Conservation (phyloP, 2,797 vertebrate species). For the Nyctalus aviator region DNA sequence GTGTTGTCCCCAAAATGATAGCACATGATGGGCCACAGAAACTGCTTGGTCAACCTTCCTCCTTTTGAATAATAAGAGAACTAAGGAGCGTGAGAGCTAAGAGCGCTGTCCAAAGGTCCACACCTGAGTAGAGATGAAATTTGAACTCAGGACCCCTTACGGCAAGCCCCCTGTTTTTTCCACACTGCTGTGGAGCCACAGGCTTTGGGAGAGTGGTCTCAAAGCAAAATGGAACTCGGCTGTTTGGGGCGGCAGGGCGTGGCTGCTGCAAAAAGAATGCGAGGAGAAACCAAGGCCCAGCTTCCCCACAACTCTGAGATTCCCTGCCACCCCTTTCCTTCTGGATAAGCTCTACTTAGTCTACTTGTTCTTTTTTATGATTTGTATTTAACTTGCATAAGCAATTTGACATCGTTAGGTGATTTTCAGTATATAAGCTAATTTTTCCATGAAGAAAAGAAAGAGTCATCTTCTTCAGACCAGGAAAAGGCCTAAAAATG, state of each 20-base stretch:
- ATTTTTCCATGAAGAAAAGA: background rate
- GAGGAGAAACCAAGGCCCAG: background rate
- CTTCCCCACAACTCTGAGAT: background rate
- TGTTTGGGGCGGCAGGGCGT: background rate
- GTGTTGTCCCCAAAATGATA: background rate
- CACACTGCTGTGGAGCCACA: too few relatives aligned
- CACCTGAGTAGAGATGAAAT: background rate
- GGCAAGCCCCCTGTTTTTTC: background rate
- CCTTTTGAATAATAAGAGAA: slow-evolving; percentile 10
- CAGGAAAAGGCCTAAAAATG: background rate
- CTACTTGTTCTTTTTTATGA: background rate
- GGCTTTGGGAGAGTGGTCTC: background rate
- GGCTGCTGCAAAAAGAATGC: background rate
- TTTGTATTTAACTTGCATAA: slow-evolving; percentile 10
- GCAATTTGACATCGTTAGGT: background rate
- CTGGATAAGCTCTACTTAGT: background rate
- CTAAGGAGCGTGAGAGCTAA: background rate
- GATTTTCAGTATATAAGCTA: slow-evolving; percentile 16
- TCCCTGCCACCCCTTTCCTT: background rate
- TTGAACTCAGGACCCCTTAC: background rate
- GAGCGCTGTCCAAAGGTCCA: background rate
- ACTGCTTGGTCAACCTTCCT: background rate
- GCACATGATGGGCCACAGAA: background rate
- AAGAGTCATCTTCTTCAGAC: background rate
- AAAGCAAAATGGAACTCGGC: background rate